A percentile compares a stretch with the other conserved stretches of the same genome.
phyloP scores from a whole-genome alignment of 2,888 invertebrate genomes.

The Beris chalybata region DNA sequence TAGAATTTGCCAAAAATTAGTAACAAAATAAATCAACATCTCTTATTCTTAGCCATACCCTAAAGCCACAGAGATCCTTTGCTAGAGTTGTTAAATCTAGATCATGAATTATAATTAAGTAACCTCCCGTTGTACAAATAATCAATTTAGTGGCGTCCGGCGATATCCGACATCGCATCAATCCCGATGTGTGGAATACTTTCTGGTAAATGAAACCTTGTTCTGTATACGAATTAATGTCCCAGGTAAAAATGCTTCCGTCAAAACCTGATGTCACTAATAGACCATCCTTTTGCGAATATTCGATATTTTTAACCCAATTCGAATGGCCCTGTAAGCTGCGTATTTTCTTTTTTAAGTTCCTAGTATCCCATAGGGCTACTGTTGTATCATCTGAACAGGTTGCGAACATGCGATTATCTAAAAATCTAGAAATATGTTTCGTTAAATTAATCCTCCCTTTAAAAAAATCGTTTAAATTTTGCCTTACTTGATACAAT shows the following conservation, averaged over 20 bases:
- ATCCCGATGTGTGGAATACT: slow-evolving; percentile 79
- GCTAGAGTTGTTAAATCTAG: slow-evolving; percentile 78
- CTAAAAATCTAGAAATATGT: slow-evolving; percentile 71
- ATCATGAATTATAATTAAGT: slow-evolving; percentile 86
- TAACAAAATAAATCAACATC: not conserved
- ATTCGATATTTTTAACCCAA: slow-evolving; percentile 97
- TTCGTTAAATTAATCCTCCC: not conserved
- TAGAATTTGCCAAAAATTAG: slow-evolving; percentile 54
- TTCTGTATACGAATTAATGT: slow-evolving; percentile 83
- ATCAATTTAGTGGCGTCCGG: slow-evolving; percentile 87
- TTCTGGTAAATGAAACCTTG: slow-evolving; percentile 75
- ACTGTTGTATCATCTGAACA: slow-evolving; percentile 94
- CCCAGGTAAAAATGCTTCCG: slow-evolving; percentile 92
- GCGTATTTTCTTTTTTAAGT: slow-evolving; percentile 74
- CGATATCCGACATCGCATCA: slow-evolving; percentile 75
- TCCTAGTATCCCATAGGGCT: slow-evolving; percentile 90
- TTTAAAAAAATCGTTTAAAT: not conserved
- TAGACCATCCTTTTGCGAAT: slow-evolving; percentile 78
- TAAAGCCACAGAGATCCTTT: slow-evolving; percentile 80
- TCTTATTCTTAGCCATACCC: slow-evolving; percentile 60
- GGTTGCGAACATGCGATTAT: slow-evolving; percentile 84
- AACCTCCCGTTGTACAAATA: slow-evolving; percentile 87
- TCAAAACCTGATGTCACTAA: slow-evolving; percentile 91
- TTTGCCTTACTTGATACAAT: slow-evolving; percentile 79
- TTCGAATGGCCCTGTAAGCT: slow-evolving; percentile 85